Base-by-base conservation (phyloP, 1,140 invertebrate species). In the Trigoniulus corallinus region DNA sequence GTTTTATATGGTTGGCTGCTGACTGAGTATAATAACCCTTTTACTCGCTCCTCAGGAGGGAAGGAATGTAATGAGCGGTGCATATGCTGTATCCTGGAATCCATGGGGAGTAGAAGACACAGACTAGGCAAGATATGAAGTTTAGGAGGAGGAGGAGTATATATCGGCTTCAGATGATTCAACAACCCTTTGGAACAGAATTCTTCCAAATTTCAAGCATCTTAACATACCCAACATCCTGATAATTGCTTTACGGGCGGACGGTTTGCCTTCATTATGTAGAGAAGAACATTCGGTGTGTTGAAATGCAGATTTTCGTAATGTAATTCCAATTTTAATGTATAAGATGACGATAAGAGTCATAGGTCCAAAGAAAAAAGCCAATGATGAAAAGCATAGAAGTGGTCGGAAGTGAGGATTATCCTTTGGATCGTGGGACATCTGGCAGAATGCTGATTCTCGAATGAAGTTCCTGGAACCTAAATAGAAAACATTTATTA, bases 201-300 rank as follows among this genome's bases (percentile, higher is more conserved):
- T n/a, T n/a, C n/a, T n/a, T n/a, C n/a, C n/a, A n/a, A n/a, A n/a
- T n/a, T n/a, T n/a, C n/a, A n/a, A n/a, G n/a, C n/a, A n/a, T n/a
- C n/a, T n/a, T n/a, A n/a, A n/a, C n/a, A 44, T 69, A 88, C 84
- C 79, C 45, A 88, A 69, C 84, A 88, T 87, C 57, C 80, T 72
- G 53, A 87, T 79, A 29, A 87, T 80, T 45, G 78, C 76, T 62
- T 76, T 80, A 56, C 82, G 73, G 1, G 78, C 4, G 7, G 42
- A 44, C 18, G 21, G 4, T 24, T 44, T 44, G 18, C 42, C 42
- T 18, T 44, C 42, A 39, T 12, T 39, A 10, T 44, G 42, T 20
- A 44, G 4, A 4, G 4, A 4, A 10, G 37, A 23, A 23, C 53
- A 37, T 51, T 50, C 48, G 48, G 15, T 25, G 41, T 34, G 4